Base-by-base conservation (phyloP, 2,113 vertebrate species). In the Gavia stellata region DNA sequence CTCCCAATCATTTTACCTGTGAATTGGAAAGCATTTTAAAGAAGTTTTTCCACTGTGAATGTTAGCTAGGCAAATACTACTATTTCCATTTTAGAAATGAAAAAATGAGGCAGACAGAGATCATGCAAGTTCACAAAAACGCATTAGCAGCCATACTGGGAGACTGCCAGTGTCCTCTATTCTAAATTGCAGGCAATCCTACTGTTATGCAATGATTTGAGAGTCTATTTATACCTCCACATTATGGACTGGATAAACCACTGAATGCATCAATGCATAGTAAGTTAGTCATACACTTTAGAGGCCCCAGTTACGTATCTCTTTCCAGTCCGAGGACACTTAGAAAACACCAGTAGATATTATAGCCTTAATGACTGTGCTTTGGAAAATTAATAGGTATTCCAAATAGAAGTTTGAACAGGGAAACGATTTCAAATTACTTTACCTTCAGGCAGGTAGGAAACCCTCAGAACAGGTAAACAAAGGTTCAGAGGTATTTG, bases 171-270 rank as follows among this genome's bases (percentile, higher is more conserved):
- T 13, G 59, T 55, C 61, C 42, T 82, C 75, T 86, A 9, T 62
- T 44, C 45, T 80, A 80, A 93, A 81, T 14, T 79, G 81, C 6
- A 85, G 81, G 31, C 81, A 56, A 80, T 75, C 86, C 40, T 36
- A 13, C 17, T 63, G 68, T 86, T 95, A 86, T 4, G 52, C 77
- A 96, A 94, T 36, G 29, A 67, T 59, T 52, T 59, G 29, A 81
- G 80, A 92, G 38, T 42, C 93, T 91, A 44, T 79, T 92, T 96
- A 84, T 95, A 86, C 34, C 59, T 90, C 28, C 63, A 68, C 2
- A 1, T 86, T 80, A 81, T 29, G 19, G 71, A 86, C 72, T 40
- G 66, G 71, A 83, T 53, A 92, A 83, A 90, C 67, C 79, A 83
- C 88, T 26, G 11, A 88, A 58, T 2, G 24, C 67, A 92, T 34